phyloP scores from a whole-genome alignment of 2,888 invertebrate genomes.

The Orchesellides sinensis region DNA sequence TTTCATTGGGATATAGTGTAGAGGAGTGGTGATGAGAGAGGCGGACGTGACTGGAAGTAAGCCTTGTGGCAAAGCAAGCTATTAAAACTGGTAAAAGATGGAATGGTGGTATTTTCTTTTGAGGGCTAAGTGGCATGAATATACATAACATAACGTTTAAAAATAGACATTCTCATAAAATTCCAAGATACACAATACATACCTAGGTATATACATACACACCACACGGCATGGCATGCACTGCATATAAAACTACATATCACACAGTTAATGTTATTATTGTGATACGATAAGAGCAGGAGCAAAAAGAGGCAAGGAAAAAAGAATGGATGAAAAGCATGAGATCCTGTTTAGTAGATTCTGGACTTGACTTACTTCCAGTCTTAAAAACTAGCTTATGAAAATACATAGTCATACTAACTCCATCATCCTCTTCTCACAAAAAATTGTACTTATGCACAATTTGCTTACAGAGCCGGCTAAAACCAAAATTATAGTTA shows the following conservation, averaged over 20 bases:
- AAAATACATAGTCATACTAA: too few relatives aligned
- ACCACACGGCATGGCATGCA: constrained; percentile 24
- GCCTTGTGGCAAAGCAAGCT: constrained; percentile 34
- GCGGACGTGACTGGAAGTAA: constrained; percentile 49
- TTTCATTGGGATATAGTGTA: neutral
- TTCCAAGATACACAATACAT: too few relatives aligned
- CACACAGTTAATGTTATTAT: neutral
- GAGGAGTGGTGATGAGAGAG: constrained; percentile 1
- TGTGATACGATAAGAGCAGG: neutral
- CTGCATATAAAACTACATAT: neutral
- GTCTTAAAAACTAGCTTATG: too few relatives aligned
- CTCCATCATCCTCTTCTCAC: too few relatives aligned
- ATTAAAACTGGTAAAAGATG: constrained; percentile 11
- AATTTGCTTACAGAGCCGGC: too few relatives aligned
- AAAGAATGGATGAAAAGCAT: neutral
- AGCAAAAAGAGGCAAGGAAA: neutral
- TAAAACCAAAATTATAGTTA: too few relatives aligned
- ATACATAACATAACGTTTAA: neutral
- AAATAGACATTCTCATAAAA: constrained; percentile 1
- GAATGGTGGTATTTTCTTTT: too few relatives aligned
- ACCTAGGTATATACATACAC: neutral
- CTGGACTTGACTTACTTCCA: constrained; percentile 12
- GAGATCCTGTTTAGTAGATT: constrained; percentile 25
- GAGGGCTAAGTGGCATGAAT: neutral
- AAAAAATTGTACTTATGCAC: too few relatives aligned